Percentiles rank a stretch among this genome's conserved stretches.
These are phyloP conservation scores for Stichopus horrens DNA, from an alignment of 53 echinoderm and acorn worm species.

Conservation along the genomic window DNA sequence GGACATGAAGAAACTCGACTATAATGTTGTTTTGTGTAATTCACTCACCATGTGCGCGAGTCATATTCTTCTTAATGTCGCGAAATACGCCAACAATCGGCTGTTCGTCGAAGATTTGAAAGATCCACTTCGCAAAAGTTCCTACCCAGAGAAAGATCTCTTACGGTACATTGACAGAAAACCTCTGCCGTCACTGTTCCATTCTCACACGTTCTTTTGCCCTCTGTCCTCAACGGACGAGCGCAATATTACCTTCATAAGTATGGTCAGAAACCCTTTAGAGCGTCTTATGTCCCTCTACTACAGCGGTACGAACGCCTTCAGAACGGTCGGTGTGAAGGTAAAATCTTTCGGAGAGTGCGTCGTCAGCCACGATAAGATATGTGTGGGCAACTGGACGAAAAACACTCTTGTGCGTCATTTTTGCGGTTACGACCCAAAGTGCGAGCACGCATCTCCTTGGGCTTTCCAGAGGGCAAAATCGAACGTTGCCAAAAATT, in stretches of 20 bases:
- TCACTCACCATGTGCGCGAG: slow-evolving; percentile 41
- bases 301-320: slow-evolving; percentile 1
- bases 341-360: slow-evolving; percentile 22
- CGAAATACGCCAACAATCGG: slow-evolving; percentile 24
- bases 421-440: slow-evolving; percentile 25
- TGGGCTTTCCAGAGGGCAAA: slow-evolving; percentile 26
- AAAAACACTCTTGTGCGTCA: slow-evolving; percentile 30
- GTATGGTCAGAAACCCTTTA: slow-evolving; percentile 30
- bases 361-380: slow-evolving; percentile 5
- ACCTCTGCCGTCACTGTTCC: slow-evolving; percentile 19
- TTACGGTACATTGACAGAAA: slow-evolving; percentile 3
- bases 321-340: slow-evolving; percentile 14
- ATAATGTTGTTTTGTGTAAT: slow-evolving; percentile 22
- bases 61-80: slow-evolving; percentile 35
- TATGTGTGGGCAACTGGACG: slow-evolving; percentile 34
- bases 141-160: slow-evolving; percentile 24
- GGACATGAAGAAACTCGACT: background rate
- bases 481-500: slow-evolving; percentile 12
- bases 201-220: slow-evolving; percentile 14
- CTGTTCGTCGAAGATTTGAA: slow-evolving; percentile 40
- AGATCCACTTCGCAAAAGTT: slow-evolving; percentile 36
- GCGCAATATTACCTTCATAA: slow-evolving; percentile 12
- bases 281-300: slow-evolving; percentile 15
- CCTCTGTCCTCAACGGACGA: slow-evolving; percentile 13
- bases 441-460: slow-evolving; percentile 3